These are phyloP conservation scores for Agelastica alni DNA, from an alignment of 2,888 invertebrate species.

Conservation along the genomic window DNA sequence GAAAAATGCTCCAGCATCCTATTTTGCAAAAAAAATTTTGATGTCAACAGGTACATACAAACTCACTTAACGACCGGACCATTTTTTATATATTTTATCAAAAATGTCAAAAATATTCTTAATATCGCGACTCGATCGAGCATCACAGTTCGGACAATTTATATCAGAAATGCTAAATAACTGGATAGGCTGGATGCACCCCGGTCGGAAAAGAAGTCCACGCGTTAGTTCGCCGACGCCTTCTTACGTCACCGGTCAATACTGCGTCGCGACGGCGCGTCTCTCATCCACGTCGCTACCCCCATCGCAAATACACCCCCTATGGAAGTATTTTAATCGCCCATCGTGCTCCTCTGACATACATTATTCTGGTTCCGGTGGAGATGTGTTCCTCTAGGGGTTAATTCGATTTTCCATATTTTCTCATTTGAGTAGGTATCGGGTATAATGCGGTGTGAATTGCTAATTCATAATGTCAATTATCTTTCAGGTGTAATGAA, in stretches of 20 bases:
- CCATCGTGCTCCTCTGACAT: constrained; percentile 20
- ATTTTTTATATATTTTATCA: neutral
- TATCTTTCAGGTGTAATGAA: too few species aligned
- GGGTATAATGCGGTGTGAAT: too few species aligned
- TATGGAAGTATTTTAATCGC: constrained; percentile 56
- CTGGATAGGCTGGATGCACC: constrained; percentile 25
- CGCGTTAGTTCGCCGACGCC: constrained; percentile 53
- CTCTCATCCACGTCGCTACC: constrained; percentile 25
- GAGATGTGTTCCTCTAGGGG: too few species aligned
- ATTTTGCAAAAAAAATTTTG: constrained; percentile 10
- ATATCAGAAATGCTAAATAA: constrained; percentile 14
- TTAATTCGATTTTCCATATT: too few species aligned
- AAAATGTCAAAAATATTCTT: constrained; percentile 1
- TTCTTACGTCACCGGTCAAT: constrained; percentile 57
- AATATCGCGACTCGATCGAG: constrained; percentile 5
- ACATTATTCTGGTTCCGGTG: constrained; percentile 9
- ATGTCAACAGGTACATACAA: constrained; percentile 32
- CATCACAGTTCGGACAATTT: constrained; percentile 13
- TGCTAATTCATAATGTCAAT: too few species aligned
- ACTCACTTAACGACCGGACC: neutral
- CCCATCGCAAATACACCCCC: constrained; percentile 3
- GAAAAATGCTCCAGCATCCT: neutral
- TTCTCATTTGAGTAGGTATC: too few species aligned
- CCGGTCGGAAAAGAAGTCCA: constrained; percentile 37
- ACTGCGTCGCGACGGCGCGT: constrained; percentile 57